Base-by-base conservation (phyloP, 1,140 invertebrate genomes). In the Palaemon carinicauda region DNA sequence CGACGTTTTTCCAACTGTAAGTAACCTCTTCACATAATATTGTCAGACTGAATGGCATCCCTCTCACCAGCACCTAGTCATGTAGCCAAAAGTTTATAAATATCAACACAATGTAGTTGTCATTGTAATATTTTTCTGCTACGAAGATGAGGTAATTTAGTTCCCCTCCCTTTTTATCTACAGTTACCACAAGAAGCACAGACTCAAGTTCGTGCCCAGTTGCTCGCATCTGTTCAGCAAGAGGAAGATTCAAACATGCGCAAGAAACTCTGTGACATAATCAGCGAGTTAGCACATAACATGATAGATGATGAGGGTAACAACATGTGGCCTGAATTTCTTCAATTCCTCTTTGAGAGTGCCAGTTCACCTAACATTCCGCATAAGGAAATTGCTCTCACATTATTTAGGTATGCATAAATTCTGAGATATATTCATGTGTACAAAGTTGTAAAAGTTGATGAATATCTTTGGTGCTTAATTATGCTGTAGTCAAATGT, bases 271-370 rank as follows among this genome's bases (percentile, higher is more conserved):
- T 98, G 97, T 91, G 98, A 99, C 92, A 95, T 98, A 80, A 95
- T 96, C 60, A 96, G 98, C 50, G 98, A 99, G 93, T 93, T 99
- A 41, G 97, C 97, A 1, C 94, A 98, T 90, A 98, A 98, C 93
- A 93, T 98, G 83, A 96, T 99, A 89, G 98, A 99, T 91, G 98
- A 99, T 89, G 96, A 98, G 91, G 97, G 97, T 33, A 97, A 97
- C 90, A 99, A 99, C 92, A 95, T 95, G 87, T 99, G 98, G 98
- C 97, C 97, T 31, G 98, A 99, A 91, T 97, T 99, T 91, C 93
- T 99, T 33, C 95, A 98, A 91, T 99, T 99, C 92, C 93, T 99
- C 90, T 99, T 99, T 92, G 96, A 97, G 91, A 97, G 97, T 92
- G 97, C 96, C 19, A 97, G 95, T 92, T 95, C 96, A 87, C 93